These are phyloP conservation scores for Acanthochromis polyacanthus DNA, from an alignment of 2,113 vertebrate species.

Conservation along the genomic window DNA sequence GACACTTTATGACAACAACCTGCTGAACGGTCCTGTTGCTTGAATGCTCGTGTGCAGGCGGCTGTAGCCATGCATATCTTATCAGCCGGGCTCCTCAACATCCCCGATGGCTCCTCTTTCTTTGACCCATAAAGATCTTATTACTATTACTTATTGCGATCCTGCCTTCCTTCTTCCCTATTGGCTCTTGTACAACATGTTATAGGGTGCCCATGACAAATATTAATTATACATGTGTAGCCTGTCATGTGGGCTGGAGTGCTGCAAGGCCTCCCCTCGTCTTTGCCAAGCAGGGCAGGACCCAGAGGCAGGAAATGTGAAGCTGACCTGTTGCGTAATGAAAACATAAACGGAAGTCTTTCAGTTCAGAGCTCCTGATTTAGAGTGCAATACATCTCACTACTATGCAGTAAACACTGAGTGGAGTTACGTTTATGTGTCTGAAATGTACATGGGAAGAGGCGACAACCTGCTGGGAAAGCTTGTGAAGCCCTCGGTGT, in stretches of 20 bases:
- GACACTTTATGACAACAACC: conserved; percentile 30
- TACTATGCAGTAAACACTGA: accelerated
- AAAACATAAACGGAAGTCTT: conserved; percentile 36
- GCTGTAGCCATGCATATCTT: conserved; percentile 23
- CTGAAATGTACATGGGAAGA: neutral
- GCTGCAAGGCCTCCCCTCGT: conserved; percentile 54
- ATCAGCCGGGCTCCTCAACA: neutral
- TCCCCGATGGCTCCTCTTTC: conserved; percentile 23
- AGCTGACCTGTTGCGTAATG: conserved; percentile 36
- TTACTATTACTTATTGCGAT: conserved; percentile 45
- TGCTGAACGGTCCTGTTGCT: conserved; percentile 7
- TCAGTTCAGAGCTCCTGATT: conserved; percentile 1
- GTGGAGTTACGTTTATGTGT: neutral
- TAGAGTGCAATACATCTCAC: no score
- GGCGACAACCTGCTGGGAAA: neutral
- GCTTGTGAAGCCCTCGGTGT: neutral
- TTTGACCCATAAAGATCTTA: conserved; percentile 45
- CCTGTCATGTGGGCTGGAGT: conserved; percentile 61
- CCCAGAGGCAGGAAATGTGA: conserved; percentile 55
- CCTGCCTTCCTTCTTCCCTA: neutral
- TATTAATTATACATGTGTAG: conserved; percentile 76
- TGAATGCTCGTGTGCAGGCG: neutral
- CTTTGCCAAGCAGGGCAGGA: conserved; percentile 74
- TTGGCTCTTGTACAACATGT: conserved; percentile 47
- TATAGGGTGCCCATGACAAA: conserved; percentile 54